Conservation (phyloP, 2,113 vertebrate species). For the Trichechus manatus region DNA sequence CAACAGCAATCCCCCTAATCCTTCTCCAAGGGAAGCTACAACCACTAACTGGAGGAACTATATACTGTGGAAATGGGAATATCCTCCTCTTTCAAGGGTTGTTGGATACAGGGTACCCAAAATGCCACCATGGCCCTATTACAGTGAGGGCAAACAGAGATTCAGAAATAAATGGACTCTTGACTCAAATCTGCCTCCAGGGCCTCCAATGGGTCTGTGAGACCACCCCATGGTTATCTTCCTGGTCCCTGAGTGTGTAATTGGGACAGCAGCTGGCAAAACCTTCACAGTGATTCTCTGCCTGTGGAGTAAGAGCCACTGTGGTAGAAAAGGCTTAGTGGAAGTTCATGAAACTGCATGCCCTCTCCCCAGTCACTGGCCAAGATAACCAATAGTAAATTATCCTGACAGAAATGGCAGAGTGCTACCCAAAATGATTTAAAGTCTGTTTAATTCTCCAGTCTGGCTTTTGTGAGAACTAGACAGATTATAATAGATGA, state of each 20-base stretch:
- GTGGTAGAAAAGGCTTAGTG: neutral
- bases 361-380: neutral
- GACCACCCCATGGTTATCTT: neutral
- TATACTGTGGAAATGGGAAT: neutral
- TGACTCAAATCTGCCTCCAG: neutral
- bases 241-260: neutral
- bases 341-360: neutral
- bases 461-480: neutral
- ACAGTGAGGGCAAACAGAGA: neutral
- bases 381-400: neutral
- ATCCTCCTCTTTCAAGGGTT: neutral
- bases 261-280: neutral
- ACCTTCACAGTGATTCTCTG: neutral
- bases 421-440: neutral
- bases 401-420: neutral
- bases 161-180: neutral
- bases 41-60: neutral
- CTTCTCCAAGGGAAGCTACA: neutral
- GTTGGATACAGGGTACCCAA: neutral
- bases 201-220: neutral
- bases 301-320: neutral
- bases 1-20: neutral
- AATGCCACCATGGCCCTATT: neutral
- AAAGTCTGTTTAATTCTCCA: slow-evolving; percentile 5
- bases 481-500: neutral